Percentiles rank a stretch among this genome's conserved stretches.
phyloP scores from a whole-genome alignment of 2,797 vertebrate species.

The Thaleichthys pacificus region DNA sequence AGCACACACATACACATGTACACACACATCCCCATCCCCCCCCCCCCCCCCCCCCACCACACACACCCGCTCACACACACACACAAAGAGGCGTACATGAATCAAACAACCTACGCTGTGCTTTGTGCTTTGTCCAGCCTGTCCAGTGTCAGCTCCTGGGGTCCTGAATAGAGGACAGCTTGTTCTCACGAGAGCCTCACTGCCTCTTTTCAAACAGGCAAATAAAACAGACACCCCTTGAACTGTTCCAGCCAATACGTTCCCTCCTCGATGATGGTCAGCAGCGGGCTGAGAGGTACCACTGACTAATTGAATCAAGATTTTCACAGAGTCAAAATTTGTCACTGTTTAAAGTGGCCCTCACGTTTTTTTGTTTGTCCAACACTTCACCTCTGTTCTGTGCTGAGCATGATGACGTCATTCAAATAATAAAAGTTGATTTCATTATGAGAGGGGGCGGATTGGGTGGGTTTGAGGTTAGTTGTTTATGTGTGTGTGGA shows the following conservation, averaged over 20 bases:
- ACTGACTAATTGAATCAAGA: neutral
- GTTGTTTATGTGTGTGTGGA: slow-evolving; percentile 34
- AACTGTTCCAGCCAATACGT: slow-evolving; percentile 28
- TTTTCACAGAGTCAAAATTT: neutral
- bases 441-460: slow-evolving; percentile 39
- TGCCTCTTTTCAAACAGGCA: slow-evolving; percentile 28
- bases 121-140: slow-evolving; percentile 46
- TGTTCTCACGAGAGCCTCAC: slow-evolving; percentile 51
- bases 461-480: slow-evolving; percentile 48
- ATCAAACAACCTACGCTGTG: slow-evolving; percentile 21
- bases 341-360: neutral
- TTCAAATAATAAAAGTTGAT: slow-evolving; percentile 46
- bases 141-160: slow-evolving; percentile 37
- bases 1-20: neutral
- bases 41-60: too few relatives aligned
- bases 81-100: slow-evolving; percentile 25
- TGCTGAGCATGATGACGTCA: slow-evolving; percentile 50
- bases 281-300: neutral
- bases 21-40: too few relatives aligned
- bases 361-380: slow-evolving; percentile 22
- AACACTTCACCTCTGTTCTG: slow-evolving; percentile 29
- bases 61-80: slow-evolving; percentile 9
- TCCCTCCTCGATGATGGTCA: slow-evolving; percentile 5
- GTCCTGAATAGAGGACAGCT: slow-evolving; percentile 52
- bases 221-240: slow-evolving; percentile 38